Evolutionary conservation across 2,888 invertebrate species (phyloP).

Genomic region (Leptopilina myrica): DNA sequence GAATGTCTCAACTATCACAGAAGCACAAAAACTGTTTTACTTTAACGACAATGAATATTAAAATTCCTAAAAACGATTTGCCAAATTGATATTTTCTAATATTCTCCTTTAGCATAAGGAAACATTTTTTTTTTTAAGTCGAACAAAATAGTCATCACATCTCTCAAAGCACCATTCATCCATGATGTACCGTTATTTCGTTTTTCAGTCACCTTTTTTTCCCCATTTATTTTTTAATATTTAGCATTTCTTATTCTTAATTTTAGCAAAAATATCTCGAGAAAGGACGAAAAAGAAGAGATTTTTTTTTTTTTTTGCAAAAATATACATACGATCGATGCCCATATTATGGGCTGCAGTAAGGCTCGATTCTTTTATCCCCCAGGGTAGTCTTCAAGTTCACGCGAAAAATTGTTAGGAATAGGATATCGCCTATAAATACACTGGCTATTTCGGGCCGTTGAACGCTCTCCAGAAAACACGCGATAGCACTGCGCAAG

Average conservation of each 20-base stretch:
- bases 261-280: neutral
- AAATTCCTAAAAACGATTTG: too few relatives aligned
- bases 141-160: neutral
- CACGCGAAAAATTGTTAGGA: conserved; percentile 65
- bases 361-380: conserved; percentile 33
- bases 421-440: conserved; percentile 64
- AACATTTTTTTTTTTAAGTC: too few relatives aligned
- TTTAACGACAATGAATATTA: too few relatives aligned
- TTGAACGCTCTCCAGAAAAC: conserved; percentile 62
- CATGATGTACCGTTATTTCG: conserved; percentile 24
- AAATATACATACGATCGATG: conserved; percentile 59
- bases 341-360: conserved; percentile 52
- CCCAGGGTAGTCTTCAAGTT: conserved; percentile 64
- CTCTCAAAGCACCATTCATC: conserved; percentile 9
- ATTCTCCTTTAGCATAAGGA: too few relatives aligned
- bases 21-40: too few relatives aligned
- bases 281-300: neutral
- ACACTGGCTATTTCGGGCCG: conserved; percentile 64
- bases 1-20: too few relatives aligned
- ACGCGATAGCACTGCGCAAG: conserved; percentile 55
- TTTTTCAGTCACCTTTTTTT: conserved; percentile 42
- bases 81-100: too few relatives aligned
- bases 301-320: conserved; percentile 8
- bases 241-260: neutral
- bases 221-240: neutral